Percentiles rank a stretch among this genome's conserved stretches.
phyloP scores from a whole-genome alignment of 2,888 invertebrate genomes.

The Hydraecia micacea region DNA sequence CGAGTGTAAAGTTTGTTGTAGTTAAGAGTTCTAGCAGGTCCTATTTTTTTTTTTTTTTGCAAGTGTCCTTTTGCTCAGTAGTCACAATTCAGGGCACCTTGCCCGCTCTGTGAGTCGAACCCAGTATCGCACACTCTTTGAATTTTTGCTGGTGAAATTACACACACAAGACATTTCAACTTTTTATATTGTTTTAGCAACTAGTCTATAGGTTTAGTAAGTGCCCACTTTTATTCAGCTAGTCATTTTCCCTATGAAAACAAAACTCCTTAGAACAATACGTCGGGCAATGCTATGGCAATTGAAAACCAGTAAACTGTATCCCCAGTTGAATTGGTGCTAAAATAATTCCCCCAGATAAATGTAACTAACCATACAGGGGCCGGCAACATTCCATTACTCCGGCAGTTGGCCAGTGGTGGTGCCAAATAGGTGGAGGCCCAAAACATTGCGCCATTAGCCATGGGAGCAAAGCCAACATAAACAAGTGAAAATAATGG shows the following conservation, averaged over 20 bases:
- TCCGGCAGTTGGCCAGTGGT: slow-evolving; percentile 33
- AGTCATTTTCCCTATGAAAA: not conserved
- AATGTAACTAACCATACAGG: slow-evolving; percentile 42
- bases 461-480: slow-evolving; percentile 61
- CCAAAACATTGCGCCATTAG: slow-evolving; percentile 55
- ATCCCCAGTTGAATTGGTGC: slow-evolving; percentile 3
- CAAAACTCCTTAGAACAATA: not conserved
- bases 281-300: not conserved
- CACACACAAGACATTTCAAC: not conserved
- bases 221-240: not conserved
- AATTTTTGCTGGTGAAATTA: not conserved
- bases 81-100: not conserved
- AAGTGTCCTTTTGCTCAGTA: not conserved
- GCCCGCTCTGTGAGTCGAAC: no score
- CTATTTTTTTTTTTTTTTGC: not conserved
- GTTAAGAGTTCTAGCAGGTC: not conserved
- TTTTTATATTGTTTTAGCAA: no score
- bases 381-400: slow-evolving; percentile 49
- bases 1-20: slow-evolving; percentile 7
- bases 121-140: not conserved
- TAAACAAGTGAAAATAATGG: slow-evolving; percentile 49
- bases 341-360: slow-evolving; percentile 42
- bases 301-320: slow-evolving; percentile 7
- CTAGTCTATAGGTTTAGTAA: not conserved
- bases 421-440: slow-evolving; percentile 60